phyloP scores from a whole-genome alignment of 2,113 vertebrate genomes.

The Mesocricetus auratus region DNA sequence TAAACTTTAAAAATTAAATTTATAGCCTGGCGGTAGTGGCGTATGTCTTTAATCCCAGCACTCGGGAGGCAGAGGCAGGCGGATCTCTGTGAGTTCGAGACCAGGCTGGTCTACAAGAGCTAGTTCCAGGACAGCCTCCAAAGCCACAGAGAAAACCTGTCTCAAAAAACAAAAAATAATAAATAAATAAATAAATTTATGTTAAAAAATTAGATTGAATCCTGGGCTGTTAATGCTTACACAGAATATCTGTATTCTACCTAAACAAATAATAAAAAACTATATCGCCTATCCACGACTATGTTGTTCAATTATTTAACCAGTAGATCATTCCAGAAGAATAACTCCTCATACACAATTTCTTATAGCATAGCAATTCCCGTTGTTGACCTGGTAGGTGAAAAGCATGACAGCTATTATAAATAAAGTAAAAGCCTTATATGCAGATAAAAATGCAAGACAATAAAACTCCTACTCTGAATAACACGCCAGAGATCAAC shows the following conservation, averaged over 20 bases:
- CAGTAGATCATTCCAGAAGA: slow-evolving; percentile 12
- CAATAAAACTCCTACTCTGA: not conserved
- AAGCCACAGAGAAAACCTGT: too few relatives aligned
- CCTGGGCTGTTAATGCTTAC: slow-evolving; percentile 21
- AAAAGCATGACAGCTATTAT: slow-evolving; percentile 54
- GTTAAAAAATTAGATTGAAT: not conserved
- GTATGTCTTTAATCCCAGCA: too few relatives aligned
- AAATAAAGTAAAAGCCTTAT: slow-evolving; percentile 45
- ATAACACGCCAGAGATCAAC: slow-evolving; percentile 5
- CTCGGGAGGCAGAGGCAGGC: too few relatives aligned
- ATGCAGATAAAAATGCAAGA: slow-evolving; percentile 10
- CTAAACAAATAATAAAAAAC: slow-evolving; percentile 11
- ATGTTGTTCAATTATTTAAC: not conserved
- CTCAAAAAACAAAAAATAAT: too few relatives aligned
- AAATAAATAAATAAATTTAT: not conserved
- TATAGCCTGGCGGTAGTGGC: too few relatives aligned
- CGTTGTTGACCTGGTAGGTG: not conserved
- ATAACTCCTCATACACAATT: not conserved
- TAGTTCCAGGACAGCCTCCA: too few relatives aligned
- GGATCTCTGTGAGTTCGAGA: too few relatives aligned
- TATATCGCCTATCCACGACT: not conserved
- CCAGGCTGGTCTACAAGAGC: too few relatives aligned
- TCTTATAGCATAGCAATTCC: slow-evolving; percentile 16
- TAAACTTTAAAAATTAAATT: not conserved
- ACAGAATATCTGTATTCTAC: slow-evolving; percentile 7